Base-by-base conservation (phyloP, 2,888 invertebrate species). In the Heliconius hortense region DNA sequence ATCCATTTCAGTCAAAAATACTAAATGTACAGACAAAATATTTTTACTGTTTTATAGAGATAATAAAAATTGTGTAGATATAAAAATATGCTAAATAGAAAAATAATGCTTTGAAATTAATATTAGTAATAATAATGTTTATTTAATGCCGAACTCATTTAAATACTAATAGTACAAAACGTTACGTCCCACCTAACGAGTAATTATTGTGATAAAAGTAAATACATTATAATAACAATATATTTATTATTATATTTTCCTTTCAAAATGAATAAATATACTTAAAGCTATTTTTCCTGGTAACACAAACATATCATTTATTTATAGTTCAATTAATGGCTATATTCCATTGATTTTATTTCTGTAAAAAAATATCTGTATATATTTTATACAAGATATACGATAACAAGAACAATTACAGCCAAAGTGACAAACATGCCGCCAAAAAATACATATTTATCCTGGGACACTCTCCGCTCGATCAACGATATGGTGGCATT, bases 401-500 rank as follows among this genome's bases (percentile, higher is more conserved):
- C 90, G 81, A 98, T 95, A 67, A 98, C 96, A 78, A 98, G 90
- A 76, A 96, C 94, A 86, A 99, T 97, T 74, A 98, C 94, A 73
- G 97, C 85, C 75, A 97, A 88, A 0, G 98, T 98, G 24, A 98
- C 89, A 69, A 97, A 87, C 96, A 99, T 97, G 72, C 99, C 99
- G 10, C 96, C 97, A 77, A 97, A 95, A 77, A 99, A 93, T 80
- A 99, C 95, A 84, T 97, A 96, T 88, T 98, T 98, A 89, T 99
- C 99, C 86, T 98, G 97, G 1, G 95, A 94, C 11, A 97, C 96
- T 81, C 99, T 92, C 74, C 97, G 95, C 86, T 99, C 99, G 82
- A 99, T 99, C 60, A 99, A 94, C 80, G 98, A 96, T 96, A 99
- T 98, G 1, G 99, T 98, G 13, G 99, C 98, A 87, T 98, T 98